Evolutionary conservation across 1,140 invertebrate species (phyloP).

Genomic region (Prorops nasuta): DNA sequence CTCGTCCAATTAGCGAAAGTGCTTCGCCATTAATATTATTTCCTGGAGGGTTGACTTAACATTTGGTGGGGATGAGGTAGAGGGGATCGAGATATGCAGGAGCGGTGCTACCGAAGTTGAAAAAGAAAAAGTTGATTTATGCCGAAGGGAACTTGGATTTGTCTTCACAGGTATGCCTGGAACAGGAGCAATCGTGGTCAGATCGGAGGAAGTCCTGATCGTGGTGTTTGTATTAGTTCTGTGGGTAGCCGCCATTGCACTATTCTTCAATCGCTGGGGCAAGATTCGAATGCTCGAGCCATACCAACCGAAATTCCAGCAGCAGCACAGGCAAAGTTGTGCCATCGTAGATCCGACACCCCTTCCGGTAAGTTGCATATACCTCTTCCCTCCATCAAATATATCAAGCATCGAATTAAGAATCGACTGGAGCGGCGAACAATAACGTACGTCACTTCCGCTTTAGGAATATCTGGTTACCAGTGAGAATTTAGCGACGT

Average conservation of each 20-base stretch:
- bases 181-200: constrained; percentile 60
- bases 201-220: constrained; percentile 76
- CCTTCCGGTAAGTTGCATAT: constrained; percentile 39
- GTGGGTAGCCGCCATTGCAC: constrained; percentile 75
- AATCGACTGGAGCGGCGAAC: neutral
- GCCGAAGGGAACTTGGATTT: no score
- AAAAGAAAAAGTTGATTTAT: no score
- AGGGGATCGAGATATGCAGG: no score
- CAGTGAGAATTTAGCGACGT: no score
- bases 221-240: constrained; percentile 72
- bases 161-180: constrained; percentile 60
- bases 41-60: no score
- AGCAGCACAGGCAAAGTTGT: constrained; percentile 70
- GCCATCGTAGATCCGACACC: constrained; percentile 61
- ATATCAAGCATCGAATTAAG: no score
- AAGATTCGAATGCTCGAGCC: constrained; percentile 84
- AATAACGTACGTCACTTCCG: neutral
- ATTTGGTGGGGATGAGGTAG: no score
- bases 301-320: constrained; percentile 78
- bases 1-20: no score
- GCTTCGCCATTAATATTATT: no score
- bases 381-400: no score
- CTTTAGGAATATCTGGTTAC: neutral
- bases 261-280: constrained; percentile 84
- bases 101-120: no score